These are phyloP conservation scores for Toxotes chatareus DNA, from an alignment of 2,113 vertebrate species.

Conservation along the genomic window DNA sequence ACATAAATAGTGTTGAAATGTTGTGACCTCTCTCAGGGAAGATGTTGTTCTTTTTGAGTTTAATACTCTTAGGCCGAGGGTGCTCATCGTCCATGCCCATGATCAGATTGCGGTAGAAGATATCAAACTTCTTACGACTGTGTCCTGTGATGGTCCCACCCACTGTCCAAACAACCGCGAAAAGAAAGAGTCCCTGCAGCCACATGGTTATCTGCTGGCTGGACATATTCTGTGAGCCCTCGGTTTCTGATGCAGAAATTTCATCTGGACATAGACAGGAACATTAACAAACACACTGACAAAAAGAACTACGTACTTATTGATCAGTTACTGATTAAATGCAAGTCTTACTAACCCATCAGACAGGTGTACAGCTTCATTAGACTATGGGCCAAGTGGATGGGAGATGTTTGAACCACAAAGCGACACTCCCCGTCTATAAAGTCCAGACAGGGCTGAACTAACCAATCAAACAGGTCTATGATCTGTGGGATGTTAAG, in stretches of 20 bases:
- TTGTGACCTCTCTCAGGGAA: slow-evolving; percentile 91
- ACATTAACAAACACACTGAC: slow-evolving; percentile 20
- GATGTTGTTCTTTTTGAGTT: slow-evolving; percentile 87
- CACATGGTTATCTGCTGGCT: slow-evolving; percentile 89
- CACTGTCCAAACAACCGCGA: slow-evolving; percentile 91
- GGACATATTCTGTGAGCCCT: slow-evolving; percentile 79
- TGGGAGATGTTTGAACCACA: slow-evolving; percentile 88
- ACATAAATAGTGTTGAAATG: neutral
- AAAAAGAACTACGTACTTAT: slow-evolving; percentile 3
- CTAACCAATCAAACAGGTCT: slow-evolving; percentile 91
- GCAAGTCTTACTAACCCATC: slow-evolving; percentile 84
- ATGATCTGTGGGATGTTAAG: slow-evolving; percentile 80
- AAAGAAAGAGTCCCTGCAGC: slow-evolving; percentile 92
- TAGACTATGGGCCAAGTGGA: slow-evolving; percentile 88
- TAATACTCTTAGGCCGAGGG: slow-evolving; percentile 88
- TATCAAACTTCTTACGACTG: slow-evolving; percentile 91
- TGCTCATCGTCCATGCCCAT: slow-evolving; percentile 82
- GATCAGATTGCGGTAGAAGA: slow-evolving; percentile 89
- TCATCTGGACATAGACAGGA: slow-evolving; percentile 84
- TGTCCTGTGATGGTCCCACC: slow-evolving; percentile 88
- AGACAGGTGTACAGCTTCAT: slow-evolving; percentile 91
- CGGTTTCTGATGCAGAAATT: slow-evolving; percentile 73
- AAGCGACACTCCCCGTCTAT: slow-evolving; percentile 85
- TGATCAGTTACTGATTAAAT: neutral
- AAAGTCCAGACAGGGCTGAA: slow-evolving; percentile 92